Percentiles rank a stretch among this genome's conserved stretches.
Conservation (phyloP, 2,797 vertebrate species). For the Cyprinella venusta region DNA sequence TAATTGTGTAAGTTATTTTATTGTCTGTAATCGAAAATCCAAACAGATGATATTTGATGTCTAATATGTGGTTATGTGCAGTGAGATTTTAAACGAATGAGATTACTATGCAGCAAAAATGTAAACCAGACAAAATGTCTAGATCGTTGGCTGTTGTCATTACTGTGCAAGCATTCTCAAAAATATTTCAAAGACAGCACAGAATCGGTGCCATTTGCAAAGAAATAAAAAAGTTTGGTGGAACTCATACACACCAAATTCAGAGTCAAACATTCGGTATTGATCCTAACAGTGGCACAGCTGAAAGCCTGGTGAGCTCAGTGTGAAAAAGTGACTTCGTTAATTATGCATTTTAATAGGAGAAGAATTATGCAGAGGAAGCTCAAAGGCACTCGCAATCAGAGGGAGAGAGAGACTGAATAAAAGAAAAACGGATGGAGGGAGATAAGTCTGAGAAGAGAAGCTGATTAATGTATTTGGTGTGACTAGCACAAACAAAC, state of each 20-base stretch:
- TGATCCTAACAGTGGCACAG: slow-evolving; percentile 31
- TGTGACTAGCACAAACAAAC: slow-evolving; percentile 38
- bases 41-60: not conserved
- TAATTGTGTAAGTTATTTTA: not conserved
- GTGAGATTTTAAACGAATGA: not conserved
- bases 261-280: slow-evolving; percentile 17
- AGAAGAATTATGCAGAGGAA: slow-evolving; percentile 39
- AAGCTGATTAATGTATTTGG: slow-evolving; percentile 48
- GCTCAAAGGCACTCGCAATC: slow-evolving; percentile 34
- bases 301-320: slow-evolving; percentile 29
- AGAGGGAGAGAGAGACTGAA: slow-evolving; percentile 25
- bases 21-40: not conserved
- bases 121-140: not conserved
- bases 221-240: not conserved
- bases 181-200: not conserved
- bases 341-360: slow-evolving; percentile 49
- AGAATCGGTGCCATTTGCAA: not conserved
- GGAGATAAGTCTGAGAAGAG: slow-evolving; percentile 24
- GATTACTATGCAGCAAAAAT: not conserved
- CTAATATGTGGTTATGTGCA: not conserved
- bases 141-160: not conserved
- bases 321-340: slow-evolving; percentile 40
- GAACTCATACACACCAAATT: not conserved
- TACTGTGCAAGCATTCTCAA: not conserved
- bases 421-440: slow-evolving; percentile 20